Conservation (phyloP, 2,888 invertebrate genomes). For the Drosophila vallismaia region DNA sequence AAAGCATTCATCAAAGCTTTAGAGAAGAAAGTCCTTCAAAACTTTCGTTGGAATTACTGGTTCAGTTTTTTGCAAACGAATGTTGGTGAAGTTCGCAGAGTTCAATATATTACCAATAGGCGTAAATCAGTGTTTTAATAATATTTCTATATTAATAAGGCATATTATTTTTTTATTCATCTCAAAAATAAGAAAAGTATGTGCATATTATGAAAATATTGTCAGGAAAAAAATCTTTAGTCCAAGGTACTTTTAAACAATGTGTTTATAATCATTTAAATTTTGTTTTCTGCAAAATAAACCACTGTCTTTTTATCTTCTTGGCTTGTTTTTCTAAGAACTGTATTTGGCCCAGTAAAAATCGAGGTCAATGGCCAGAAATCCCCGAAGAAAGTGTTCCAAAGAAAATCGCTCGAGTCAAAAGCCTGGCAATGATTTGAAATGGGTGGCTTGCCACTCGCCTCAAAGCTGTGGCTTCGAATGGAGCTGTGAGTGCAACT, state of each 20-base stretch:
- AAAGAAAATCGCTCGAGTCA: conserved; percentile 17
- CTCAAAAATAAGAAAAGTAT: too few species aligned
- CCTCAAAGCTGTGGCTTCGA: conserved; percentile 14
- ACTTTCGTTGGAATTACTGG: not conserved
- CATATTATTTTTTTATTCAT: too few species aligned
- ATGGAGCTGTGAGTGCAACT: conserved; percentile 42
- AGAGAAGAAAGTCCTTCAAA: not conserved
- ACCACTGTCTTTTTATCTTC: not conserved
- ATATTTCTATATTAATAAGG: too few species aligned
- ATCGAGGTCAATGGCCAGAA: conserved; percentile 63
- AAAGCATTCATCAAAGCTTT: not conserved
- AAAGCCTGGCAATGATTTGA: conserved; percentile 33
- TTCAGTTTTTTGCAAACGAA: not conserved
- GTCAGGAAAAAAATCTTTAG: too few species aligned
- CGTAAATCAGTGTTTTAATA: too few species aligned
- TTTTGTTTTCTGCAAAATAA: not conserved
- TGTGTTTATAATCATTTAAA: too few species aligned
- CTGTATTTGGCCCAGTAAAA: conserved; percentile 38
- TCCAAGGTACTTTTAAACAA: too few species aligned
- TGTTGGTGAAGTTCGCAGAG: not conserved
- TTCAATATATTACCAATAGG: not conserved
- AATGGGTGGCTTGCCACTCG: not conserved
- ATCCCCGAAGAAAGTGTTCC: conserved; percentile 57
- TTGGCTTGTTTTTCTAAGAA: not conserved
- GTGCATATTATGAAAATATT: too few species aligned